Percentiles rank a stretch among this genome's conserved stretches.
These are phyloP conservation scores for Anhinga rufa DNA, from an alignment of 2,113 vertebrate genomes.

Conservation along the genomic window DNA sequence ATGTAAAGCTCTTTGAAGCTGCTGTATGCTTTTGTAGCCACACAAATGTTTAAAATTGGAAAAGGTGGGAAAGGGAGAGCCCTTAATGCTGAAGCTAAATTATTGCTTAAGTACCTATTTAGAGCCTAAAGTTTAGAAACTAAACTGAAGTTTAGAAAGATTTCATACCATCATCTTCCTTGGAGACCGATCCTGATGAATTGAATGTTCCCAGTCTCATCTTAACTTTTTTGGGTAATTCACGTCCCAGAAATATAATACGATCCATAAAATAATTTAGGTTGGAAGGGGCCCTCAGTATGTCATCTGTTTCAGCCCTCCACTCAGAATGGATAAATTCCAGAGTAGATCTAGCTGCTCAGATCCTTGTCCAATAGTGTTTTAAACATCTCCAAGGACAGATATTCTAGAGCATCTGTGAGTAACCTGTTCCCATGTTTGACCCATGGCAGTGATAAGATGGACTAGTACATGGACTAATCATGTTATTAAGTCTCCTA, in stretches of 20 bases:
- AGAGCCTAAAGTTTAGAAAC: no score
- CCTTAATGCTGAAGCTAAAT: neutral
- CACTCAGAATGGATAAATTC: neutral
- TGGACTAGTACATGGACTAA: neutral
- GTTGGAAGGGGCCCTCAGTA: neutral
- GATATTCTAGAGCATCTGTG: neutral
- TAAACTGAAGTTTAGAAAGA: neutral
- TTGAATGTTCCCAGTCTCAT: neutral
- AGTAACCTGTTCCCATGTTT: neutral
- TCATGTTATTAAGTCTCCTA: neutral
- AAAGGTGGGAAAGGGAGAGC: neutral
- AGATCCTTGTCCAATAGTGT: neutral
- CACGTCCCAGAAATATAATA: neutral
- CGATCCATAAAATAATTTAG: neutral
- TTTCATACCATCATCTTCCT: neutral
- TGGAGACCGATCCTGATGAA: neutral
- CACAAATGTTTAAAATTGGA: neutral
- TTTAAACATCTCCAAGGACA: neutral
- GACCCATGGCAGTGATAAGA: neutral
- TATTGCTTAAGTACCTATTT: neutral
- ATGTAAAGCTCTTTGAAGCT: neutral
- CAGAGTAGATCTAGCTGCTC: neutral
- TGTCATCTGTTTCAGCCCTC: neutral
- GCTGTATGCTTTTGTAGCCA: accelerated
- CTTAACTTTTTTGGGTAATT: neutral